Conservation (phyloP, 1,140 invertebrate genomes). For the Solenopsis fugax region DNA sequence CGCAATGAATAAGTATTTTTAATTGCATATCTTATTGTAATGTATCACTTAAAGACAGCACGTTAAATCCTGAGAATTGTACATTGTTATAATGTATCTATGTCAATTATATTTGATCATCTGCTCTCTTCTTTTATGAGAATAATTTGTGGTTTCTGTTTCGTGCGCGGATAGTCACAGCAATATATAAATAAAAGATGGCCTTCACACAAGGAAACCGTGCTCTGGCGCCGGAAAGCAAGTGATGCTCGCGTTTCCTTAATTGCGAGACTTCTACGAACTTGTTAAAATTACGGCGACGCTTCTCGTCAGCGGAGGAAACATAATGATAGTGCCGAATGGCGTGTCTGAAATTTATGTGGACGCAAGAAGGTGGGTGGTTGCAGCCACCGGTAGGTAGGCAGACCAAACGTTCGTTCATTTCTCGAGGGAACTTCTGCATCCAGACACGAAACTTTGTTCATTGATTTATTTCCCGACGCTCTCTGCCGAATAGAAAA, state of each 20-base stretch:
- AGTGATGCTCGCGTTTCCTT: conserved; percentile 59
- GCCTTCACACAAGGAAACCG: conserved; percentile 55
- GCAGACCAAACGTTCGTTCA: conserved; percentile 36
- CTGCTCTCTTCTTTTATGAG: conserved; percentile 43
- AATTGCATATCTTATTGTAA: conserved; percentile 7
- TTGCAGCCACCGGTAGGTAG: conserved; percentile 61
- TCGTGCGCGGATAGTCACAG: conserved; percentile 53
- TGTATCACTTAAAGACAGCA: not conserved
- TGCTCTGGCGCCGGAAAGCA: conserved; percentile 56
- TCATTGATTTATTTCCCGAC: conserved; percentile 66
- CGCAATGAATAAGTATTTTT: not conserved
- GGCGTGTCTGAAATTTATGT: conserved; percentile 75
- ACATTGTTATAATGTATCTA: conserved; percentile 55
- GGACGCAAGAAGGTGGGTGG: conserved; percentile 66
- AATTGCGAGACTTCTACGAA: conserved; percentile 64
- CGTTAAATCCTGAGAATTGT: conserved; percentile 46
- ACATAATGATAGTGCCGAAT: conserved; percentile 78
- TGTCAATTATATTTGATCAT: conserved; percentile 62
- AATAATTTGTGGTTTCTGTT: conserved; percentile 64
- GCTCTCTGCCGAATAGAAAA: conserved; percentile 46
- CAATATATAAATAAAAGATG: conserved; percentile 63
- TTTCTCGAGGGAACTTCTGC: conserved; percentile 57
- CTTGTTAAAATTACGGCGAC: conserved; percentile 66
- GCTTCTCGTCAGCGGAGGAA: conserved; percentile 71
- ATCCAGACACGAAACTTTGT: conserved; percentile 54